These are phyloP conservation scores for Gobionotothen gibberifrons DNA, from an alignment of 2,797 vertebrate genomes.

Conservation along the genomic window DNA sequence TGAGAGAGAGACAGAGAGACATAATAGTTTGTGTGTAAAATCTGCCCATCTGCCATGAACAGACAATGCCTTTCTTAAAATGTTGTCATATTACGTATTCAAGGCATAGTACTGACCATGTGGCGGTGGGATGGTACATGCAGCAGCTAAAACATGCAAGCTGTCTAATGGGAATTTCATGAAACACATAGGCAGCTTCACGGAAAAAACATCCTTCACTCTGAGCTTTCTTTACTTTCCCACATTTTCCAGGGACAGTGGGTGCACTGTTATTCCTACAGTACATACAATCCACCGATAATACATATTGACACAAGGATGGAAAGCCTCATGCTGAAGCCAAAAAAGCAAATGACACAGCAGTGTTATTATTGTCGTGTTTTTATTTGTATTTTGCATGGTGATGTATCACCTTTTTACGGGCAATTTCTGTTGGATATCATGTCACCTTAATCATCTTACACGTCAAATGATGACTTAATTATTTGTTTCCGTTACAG, in stretches of 20 bases:
- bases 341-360: conserved; percentile 63
- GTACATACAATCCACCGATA: neutral
- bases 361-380: conserved; percentile 60
- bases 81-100: conserved; percentile 39
- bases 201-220: conserved; percentile 17
- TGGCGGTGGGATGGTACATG: conserved; percentile 28
- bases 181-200: conserved; percentile 41
- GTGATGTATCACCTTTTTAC: conserved; percentile 72
- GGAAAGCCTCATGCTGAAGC: conserved; percentile 30
- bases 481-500: conserved; percentile 67
- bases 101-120: conserved; percentile 42
- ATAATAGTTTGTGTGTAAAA: conserved; percentile 27
- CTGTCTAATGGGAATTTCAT: conserved; percentile 43
- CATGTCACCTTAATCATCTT: conserved; percentile 70
- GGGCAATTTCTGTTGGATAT: conserved; percentile 63
- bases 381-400: conserved; percentile 47
- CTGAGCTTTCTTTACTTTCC: neutral
- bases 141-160: conserved; percentile 44
- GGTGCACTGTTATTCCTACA: conserved; percentile 9
- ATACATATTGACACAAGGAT: conserved; percentile 17
- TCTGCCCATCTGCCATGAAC: conserved; percentile 54
- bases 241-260: conserved; percentile 6
- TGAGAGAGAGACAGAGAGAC: neutral
- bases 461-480: conserved; percentile 57
- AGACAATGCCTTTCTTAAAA: conserved; percentile 38